Percentiles rank a stretch among this genome's conserved stretches.
These are phyloP conservation scores for Drosophila cracens DNA, from an alignment of 2,888 invertebrate genomes.

Conservation along the genomic window DNA sequence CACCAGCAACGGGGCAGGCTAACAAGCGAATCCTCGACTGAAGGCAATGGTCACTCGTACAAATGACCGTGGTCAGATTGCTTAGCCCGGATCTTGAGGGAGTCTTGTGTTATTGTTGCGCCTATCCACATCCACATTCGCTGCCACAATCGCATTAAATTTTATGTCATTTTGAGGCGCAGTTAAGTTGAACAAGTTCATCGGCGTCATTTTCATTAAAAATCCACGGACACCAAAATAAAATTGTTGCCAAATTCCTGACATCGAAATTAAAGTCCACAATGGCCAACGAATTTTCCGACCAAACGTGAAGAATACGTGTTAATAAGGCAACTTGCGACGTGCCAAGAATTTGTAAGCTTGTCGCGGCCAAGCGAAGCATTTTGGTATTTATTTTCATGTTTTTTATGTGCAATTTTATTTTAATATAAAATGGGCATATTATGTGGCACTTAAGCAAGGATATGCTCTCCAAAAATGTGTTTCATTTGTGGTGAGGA, in stretches of 20 bases:
- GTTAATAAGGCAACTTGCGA: slow-evolving; percentile 74
- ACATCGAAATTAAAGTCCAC: slow-evolving; percentile 70
- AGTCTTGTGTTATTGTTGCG: slow-evolving; percentile 13
- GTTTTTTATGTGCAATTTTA: slow-evolving; percentile 67
- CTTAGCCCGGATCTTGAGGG: slow-evolving; percentile 40
- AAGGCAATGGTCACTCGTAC: slow-evolving; percentile 32
- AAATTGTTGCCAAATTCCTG: slow-evolving; percentile 44
- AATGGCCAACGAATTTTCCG: slow-evolving; percentile 20
- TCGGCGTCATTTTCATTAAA: slow-evolving; percentile 53
- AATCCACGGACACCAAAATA: slow-evolving; percentile 32
- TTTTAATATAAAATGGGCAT: slow-evolving; percentile 73
- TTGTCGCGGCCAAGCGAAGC: slow-evolving; percentile 44
- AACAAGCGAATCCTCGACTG: slow-evolving; percentile 53
- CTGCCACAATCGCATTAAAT: slow-evolving; percentile 61
- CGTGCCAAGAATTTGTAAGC: slow-evolving; percentile 64
- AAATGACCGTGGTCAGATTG: slow-evolving; percentile 66
- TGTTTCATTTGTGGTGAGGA: not conserved
- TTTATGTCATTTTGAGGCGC: slow-evolving; percentile 74
- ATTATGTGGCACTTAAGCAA: slow-evolving; percentile 60
- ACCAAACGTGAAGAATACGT: slow-evolving; percentile 50
- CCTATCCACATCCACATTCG: slow-evolving; percentile 3
- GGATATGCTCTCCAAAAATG: slow-evolving; percentile 15
- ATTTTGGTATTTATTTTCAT: slow-evolving; percentile 64
- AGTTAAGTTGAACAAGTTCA: slow-evolving; percentile 74
- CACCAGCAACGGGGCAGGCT: slow-evolving; percentile 60